These are phyloP conservation scores for Pogoniulus pusillus DNA, from an alignment of 2,797 vertebrate species.

Conservation along the genomic window DNA sequence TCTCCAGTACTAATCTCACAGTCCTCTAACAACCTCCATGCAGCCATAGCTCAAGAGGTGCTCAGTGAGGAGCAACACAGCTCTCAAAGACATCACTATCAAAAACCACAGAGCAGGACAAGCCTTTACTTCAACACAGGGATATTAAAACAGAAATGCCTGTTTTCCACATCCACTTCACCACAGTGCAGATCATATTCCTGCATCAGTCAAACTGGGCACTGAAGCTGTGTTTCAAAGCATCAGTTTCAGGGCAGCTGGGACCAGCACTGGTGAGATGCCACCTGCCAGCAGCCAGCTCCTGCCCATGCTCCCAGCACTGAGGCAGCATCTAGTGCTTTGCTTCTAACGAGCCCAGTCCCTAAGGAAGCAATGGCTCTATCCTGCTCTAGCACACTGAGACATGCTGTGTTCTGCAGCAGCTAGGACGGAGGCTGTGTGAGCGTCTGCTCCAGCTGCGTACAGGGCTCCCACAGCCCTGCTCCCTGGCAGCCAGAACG, in stretches of 20 bases:
- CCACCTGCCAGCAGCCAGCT: neutral
- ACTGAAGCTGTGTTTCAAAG: neutral
- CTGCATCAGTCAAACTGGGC: neutral
- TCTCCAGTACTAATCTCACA: neutral
- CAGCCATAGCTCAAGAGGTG: neutral
- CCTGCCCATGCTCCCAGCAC: neutral
- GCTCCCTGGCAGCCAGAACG: slow-evolving; percentile 32
- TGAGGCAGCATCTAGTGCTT: neutral
- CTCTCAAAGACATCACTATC: neutral
- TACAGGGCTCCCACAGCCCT: slow-evolving; percentile 71
- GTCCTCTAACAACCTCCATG: neutral
- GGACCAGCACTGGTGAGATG: neutral
- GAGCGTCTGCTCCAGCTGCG: slow-evolving; percentile 55
- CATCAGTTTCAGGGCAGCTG: fast-evolving
- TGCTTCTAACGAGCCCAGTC: neutral
- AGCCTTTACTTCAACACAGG: neutral
- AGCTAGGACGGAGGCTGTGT: neutral
- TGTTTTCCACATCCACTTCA: fast-evolving
- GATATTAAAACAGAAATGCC: neutral
- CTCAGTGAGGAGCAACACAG: neutral
- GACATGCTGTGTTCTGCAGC: fast-evolving
- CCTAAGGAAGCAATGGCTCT: fast-evolving
- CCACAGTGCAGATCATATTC: fast-evolving
- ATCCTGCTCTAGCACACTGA: fast-evolving
- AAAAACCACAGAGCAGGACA: neutral